Percentiles rank a stretch among this genome's conserved stretches.
Evolutionary conservation across 2,797 vertebrate genomes (phyloP).

Genomic region (Erethizon dorsatum): DNA sequence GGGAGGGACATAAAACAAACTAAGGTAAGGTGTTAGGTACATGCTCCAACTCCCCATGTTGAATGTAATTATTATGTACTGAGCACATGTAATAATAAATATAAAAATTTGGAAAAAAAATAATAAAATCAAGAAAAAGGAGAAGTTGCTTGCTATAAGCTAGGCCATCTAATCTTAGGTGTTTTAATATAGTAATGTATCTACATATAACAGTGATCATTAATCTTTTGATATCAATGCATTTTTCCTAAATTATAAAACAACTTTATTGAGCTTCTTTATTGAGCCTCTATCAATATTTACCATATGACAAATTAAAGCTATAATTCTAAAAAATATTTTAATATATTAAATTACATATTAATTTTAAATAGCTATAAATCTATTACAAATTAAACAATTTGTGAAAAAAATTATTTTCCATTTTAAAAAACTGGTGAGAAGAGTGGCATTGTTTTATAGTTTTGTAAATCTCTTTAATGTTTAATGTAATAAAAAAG

Average conservation of each 20-base stretch:
- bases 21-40: too few species aligned
- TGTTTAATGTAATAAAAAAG: not conserved
- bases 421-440: not conserved
- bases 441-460: not conserved
- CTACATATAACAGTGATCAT: not conserved
- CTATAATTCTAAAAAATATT: not conserved
- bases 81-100: too few species aligned
- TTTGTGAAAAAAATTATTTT: not conserved
- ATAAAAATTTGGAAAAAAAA: too few species aligned
- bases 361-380: not conserved
- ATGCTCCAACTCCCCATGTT: too few species aligned
- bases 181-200: not conserved
- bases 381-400: not conserved
- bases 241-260: not conserved
- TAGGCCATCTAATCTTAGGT: not conserved
- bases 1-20: too few species aligned
- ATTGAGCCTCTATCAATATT: not conserved
- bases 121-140: too few species aligned
- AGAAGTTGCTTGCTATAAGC: not conserved
- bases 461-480: not conserved
- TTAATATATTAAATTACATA: not conserved
- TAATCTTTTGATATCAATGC: not conserved
- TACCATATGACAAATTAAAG: not conserved
- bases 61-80: too few species aligned
- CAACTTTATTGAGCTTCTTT: not conserved